Conservation (phyloP, 2,113 vertebrate genomes). For the Rhizomys pruinosus region DNA sequence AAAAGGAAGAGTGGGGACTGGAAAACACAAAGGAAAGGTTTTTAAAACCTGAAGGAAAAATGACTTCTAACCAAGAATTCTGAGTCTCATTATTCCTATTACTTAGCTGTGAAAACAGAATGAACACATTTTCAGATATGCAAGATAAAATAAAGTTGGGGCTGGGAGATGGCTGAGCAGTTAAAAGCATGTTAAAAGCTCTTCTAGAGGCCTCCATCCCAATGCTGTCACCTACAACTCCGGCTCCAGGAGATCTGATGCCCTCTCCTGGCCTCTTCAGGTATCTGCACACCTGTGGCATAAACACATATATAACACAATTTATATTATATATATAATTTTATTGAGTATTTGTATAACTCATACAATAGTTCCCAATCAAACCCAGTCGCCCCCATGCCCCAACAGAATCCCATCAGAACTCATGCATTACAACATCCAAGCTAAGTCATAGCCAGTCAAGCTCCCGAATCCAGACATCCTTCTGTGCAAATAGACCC, state of each 20-base stretch:
- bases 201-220: not conserved
- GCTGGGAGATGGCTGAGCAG: not conserved
- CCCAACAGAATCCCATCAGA: no score
- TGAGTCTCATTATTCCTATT: not conserved
- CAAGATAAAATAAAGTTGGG: not conserved
- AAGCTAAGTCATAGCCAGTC: no score
- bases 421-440: no score
- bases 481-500: no score
- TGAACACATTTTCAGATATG: not conserved
- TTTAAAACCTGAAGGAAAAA: not conserved
- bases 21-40: not conserved
- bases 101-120: not conserved
- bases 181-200: not conserved
- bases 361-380: no score
- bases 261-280: not conserved
- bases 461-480: no score
- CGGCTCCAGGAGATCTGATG: not conserved
- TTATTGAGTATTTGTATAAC: no score
- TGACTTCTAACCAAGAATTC: slow-evolving; percentile 14
- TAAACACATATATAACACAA: not conserved
- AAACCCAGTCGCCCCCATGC: no score
- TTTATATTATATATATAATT: no score
- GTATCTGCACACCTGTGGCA: not conserved
- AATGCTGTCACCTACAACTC: not conserved
- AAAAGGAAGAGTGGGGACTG: not conserved